Evolutionary conservation across 1,140 invertebrate species (phyloP).

Genomic region (Leptinotarsa lineolata): DNA sequence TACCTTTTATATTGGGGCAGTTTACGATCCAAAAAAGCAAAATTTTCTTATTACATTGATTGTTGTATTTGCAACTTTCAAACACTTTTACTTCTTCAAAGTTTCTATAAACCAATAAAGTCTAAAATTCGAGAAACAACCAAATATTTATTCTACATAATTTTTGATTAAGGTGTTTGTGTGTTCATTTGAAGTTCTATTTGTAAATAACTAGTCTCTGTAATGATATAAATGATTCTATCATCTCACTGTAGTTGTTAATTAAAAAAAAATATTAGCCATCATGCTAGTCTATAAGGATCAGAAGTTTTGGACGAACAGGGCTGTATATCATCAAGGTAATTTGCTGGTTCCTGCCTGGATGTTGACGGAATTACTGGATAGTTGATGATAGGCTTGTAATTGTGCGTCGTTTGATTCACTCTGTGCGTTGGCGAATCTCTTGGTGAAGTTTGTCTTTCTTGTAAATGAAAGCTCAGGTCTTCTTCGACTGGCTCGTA

Average conservation of each 20-base stretch:
- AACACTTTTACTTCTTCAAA: too few relatives aligned
- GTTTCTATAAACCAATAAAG: too few relatives aligned
- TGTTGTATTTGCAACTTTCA: too few relatives aligned
- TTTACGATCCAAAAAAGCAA: too few relatives aligned
- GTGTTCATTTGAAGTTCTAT: slow-evolving; percentile 6
- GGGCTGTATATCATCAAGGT: slow-evolving; percentile 54
- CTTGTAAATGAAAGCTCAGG: slow-evolving; percentile 52
- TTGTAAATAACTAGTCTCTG: slow-evolving; percentile 15
- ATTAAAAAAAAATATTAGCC: slow-evolving; percentile 29
- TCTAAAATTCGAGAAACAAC: not conserved
- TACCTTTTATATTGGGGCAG: too few relatives aligned
- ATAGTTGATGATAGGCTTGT: slow-evolving; percentile 51
- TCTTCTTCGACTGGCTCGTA: slow-evolving; percentile 55
- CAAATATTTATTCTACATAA: not conserved
- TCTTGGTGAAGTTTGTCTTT: slow-evolving; percentile 46
- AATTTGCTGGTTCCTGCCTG: slow-evolving; percentile 47
- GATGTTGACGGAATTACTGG: slow-evolving; percentile 49
- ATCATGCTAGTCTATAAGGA: slow-evolving; percentile 49
- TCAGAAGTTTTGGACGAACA: slow-evolving; percentile 53
- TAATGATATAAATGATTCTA: slow-evolving; percentile 29
- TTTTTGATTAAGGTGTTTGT: slow-evolving; percentile 1
- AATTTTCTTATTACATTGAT: too few relatives aligned
- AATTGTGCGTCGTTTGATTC: slow-evolving; percentile 55
- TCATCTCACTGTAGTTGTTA: slow-evolving; percentile 32
- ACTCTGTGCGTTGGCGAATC: slow-evolving; percentile 46